Evolutionary conservation across 2,888 invertebrate species (phyloP).

Genomic region (Rotaria macrura): DNA sequence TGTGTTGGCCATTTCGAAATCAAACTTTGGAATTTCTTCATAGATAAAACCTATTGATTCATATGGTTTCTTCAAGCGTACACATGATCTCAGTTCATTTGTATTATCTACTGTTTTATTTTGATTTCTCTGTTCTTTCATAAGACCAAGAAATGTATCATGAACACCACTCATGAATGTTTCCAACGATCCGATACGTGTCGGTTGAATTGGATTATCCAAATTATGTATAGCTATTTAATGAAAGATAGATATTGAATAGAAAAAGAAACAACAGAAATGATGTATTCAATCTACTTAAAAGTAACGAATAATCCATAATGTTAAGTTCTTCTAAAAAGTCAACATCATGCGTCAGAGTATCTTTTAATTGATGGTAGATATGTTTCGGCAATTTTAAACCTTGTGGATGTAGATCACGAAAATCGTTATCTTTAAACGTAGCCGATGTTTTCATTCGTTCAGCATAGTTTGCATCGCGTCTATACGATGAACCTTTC

Average conservation of each 20-base stretch:
- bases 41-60: not conserved
- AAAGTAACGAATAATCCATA: constrained; percentile 95
- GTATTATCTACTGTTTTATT: not conserved
- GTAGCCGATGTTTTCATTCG: constrained; percentile 76
- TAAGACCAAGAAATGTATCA: not conserved
- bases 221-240: not conserved
- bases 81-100: not conserved
- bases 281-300: constrained; percentile 57
- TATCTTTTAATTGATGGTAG: constrained; percentile 83
- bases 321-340: constrained; percentile 67
- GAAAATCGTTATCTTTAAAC: constrained; percentile 92
- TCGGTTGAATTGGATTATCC: not conserved
- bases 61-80: not conserved
- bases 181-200: not conserved
- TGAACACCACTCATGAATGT: not conserved
- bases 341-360: constrained; percentile 82
- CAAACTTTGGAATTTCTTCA: not conserved
- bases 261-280: not conserved
- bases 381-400: constrained; percentile 86
- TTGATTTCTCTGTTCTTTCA: not conserved
- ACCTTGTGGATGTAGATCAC: constrained; percentile 89
- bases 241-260: not conserved
- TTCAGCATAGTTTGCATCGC: constrained; percentile 89
- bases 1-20: not conserved
- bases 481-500: constrained; percentile 95